phyloP scores from a whole-genome alignment of 2,888 invertebrate genomes.

The Hermodice carunculata region DNA sequence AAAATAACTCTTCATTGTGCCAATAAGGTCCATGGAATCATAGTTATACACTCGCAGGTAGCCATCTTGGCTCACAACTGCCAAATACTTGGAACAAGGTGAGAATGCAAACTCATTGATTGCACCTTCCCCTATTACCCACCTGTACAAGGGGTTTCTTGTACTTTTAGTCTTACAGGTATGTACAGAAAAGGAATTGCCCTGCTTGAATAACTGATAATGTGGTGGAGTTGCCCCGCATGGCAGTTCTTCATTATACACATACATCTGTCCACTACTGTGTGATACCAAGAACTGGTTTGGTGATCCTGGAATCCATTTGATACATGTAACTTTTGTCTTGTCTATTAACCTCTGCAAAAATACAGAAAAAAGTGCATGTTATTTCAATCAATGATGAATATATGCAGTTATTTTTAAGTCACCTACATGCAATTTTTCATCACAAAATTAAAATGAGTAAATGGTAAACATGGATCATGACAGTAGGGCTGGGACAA shows the following conservation, averaged over 20 bases:
- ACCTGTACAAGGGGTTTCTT: conserved; percentile 91
- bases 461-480: too few species aligned
- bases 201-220: conserved; percentile 95
- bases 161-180: conserved; percentile 97
- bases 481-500: too few species aligned
- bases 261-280: conserved; percentile 95
- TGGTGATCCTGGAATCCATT: conserved; percentile 96
- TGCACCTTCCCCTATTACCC: conserved; percentile 73
- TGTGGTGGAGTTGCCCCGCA: conserved; percentile 92
- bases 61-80: conserved; percentile 89
- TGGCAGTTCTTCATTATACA: conserved; percentile 90
- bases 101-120: conserved; percentile 99
- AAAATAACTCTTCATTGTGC: conserved; percentile 93
- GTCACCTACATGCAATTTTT: too few species aligned
- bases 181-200: conserved; percentile 93
- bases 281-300: conserved; percentile 96
- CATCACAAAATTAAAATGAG: too few species aligned
- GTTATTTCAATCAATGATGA: too few species aligned
- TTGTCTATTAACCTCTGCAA: conserved; percentile 92
- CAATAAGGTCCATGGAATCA: conserved; percentile 95
- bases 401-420: too few species aligned
- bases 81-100: conserved; percentile 92
- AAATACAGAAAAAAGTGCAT: too few species aligned
- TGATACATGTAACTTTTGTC: conserved; percentile 94
- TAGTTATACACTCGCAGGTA: conserved; percentile 96